Conservation (phyloP, 2,797 vertebrate genomes). For the Myotis myotis region DNA sequence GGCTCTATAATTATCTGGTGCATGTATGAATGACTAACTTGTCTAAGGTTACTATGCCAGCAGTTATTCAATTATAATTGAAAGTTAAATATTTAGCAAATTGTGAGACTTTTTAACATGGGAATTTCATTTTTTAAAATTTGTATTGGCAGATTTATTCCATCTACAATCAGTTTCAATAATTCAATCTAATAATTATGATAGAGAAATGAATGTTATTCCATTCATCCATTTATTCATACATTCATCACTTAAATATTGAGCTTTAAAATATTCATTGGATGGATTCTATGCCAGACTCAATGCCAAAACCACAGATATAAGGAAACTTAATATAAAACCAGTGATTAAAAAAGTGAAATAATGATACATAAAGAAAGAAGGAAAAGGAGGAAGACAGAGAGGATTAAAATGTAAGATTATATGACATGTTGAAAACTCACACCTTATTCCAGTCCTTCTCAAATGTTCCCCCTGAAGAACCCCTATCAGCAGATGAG, state of each 20-base stretch:
- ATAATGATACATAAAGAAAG: not conserved
- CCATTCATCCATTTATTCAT: not conserved
- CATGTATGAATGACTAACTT: slow-evolving; percentile 11
- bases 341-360: not conserved
- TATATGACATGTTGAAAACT: not conserved
- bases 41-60: not conserved
- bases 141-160: slow-evolving; percentile 1
- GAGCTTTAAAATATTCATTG: not conserved
- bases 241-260: slow-evolving; percentile 15
- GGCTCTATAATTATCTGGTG: slow-evolving; percentile 16
- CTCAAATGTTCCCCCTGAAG: not conserved
- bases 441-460: not conserved
- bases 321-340: not conserved
- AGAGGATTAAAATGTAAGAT: not conserved
- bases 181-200: slow-evolving; percentile 44
- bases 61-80: slow-evolving; percentile 41
- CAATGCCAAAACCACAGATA: not conserved
- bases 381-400: not conserved
- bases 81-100: slow-evolving; percentile 62
- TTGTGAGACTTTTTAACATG: slow-evolving; percentile 39
- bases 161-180: slow-evolving; percentile 10
- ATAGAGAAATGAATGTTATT: not conserved
- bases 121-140: slow-evolving; percentile 2
- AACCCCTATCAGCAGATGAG: not conserved
- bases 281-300: not conserved